Base-by-base conservation (phyloP, 2,797 vertebrate genomes). In the Pipistrellus pygmaeus region DNA sequence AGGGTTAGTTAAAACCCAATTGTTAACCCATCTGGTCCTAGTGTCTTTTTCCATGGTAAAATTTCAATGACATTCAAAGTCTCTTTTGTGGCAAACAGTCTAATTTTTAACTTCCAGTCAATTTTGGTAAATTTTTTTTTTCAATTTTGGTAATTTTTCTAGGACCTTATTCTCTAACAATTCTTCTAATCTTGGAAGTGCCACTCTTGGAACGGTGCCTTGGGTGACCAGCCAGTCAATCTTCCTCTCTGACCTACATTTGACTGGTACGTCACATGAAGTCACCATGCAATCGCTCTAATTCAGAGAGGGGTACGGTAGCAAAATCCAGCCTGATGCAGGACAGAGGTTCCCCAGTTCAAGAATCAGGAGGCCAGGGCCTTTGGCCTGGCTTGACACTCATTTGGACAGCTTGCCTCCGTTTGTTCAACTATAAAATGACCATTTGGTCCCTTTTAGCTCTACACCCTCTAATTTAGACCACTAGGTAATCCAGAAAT, bases 91-190 rank as follows among this genome's bases (percentile, higher is more conserved):
- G 57, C 77, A 76, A 85, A 0, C 60, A 38, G 38, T 77, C 11
- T 81, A 68, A 68, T 90, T 84, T 84, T 85, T 80, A 93, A 81
- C 69, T 66, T 85, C 44, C 8, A 71, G 62, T 89, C 72, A 84
- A 69, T 69, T 76, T 32, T 41, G 30, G 90, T 68, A 11, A 10
- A 8, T 62, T 64, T 84, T 38, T 41, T 38, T 38, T 38, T 38
- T 4, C 72, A 84, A 69, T 69, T 76, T 32, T 41, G 30, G 90
- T 68, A 11, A 10, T 62, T 62, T 84, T 38, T 41, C 27, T 35
- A 85, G 20, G 32, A 68, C 8, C 66, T 83, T 21, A n/a, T 44
- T 32, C 38, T 82, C 53, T 84, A 13, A 23, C 2, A 10, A 68
- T 27, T 94, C 86, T 88, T 55, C 53, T 32, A 27, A 68, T 18